Evolutionary conservation across 2,888 invertebrate genomes (phyloP), one percentile per base, ranked within the genome.

Genomic region (Athalia rosae): DNA sequence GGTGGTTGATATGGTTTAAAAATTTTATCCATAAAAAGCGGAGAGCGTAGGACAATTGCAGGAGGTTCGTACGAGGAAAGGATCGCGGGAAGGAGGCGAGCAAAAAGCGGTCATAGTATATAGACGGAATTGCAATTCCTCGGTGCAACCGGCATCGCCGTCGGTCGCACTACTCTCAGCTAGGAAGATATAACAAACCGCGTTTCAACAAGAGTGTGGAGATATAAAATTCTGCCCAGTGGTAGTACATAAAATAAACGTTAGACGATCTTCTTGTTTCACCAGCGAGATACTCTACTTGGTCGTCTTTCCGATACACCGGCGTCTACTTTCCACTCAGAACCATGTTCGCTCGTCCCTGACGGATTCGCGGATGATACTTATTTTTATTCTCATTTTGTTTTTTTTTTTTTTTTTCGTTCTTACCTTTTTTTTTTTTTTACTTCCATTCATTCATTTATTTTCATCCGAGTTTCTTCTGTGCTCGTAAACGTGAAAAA

Each of bases 281-380:
- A 58, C 45, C 71, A 50, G 58, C 53, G 53, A 28, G 28, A 28
- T 28, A 67, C 41, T 67, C 67, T 67, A 48, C n/a, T 50, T 53
- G 9, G 48, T 28, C 67, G 48, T 53, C 67, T 50, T n/a, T 53
- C 53, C 45, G 11, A 7, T 9, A 62, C 6, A 62, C 7, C 8
- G 45, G 45, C 45, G 45, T 13, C 71, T 71, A 71, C 71, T 71
- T 71, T 71, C 71, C 71, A 71, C 56, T 71, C 13, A 71, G 71
- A 71, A 71, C 58, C 71, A 58, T 43, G 71, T 58, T 71, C 71
- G 15, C 71, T 71, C 71, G 71, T 71, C 71, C 71, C 71, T 71
- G 71, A 71, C 71, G 41, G 71, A 71, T 71, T 71, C 58, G 71
- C 56, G 71, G 71, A 50, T 15, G 58, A 71, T 71, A 15, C 4